These are phyloP conservation scores for Megathymus violae DNA, from an alignment of 1,140 invertebrate species.

Conservation along the genomic window DNA sequence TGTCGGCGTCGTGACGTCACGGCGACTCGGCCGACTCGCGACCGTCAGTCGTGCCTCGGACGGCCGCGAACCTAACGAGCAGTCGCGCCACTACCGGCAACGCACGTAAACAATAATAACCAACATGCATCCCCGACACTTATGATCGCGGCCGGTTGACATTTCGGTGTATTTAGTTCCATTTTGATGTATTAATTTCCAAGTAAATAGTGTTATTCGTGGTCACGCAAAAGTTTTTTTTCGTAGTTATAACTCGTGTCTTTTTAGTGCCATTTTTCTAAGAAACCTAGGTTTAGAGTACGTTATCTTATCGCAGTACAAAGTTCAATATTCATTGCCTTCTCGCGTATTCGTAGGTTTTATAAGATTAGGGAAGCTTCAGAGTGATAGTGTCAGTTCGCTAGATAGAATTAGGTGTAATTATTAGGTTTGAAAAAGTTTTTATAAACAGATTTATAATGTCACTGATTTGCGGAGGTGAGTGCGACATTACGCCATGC, in stretches of 20 bases:
- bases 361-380: constrained; percentile 63
- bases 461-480: constrained; percentile 79
- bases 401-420: constrained; percentile 61
- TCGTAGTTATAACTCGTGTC: constrained; percentile 67
- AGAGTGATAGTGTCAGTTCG: constrained; percentile 38
- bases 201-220: constrained; percentile 57
- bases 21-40: constrained; percentile 46
- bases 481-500: constrained; percentile 54
- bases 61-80: constrained; percentile 50
- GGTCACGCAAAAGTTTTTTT: constrained; percentile 26
- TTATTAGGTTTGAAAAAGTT: constrained; percentile 44
- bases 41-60: constrained; percentile 61
- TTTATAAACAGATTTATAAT: constrained; percentile 56
- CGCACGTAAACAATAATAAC: constrained; percentile 70
- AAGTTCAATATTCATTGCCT: constrained; percentile 78
- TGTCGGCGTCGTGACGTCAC: constrained; percentile 42
- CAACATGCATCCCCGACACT: constrained; percentile 63
- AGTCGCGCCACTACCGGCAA: constrained; percentile 52
- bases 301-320: constrained; percentile 75
- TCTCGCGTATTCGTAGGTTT: constrained; percentile 70
- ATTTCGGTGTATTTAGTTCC: constrained; percentile 72
- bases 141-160: constrained; percentile 64
- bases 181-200: constrained; percentile 75
- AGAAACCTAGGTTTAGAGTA: constrained; percentile 52
- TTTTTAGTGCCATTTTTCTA: constrained; percentile 80